A percentile compares a stretch with the other conserved stretches of the same genome.
Evolutionary conservation across 2,797 vertebrate species (phyloP).

Genomic region (Xiphophorus birchmanni): DNA sequence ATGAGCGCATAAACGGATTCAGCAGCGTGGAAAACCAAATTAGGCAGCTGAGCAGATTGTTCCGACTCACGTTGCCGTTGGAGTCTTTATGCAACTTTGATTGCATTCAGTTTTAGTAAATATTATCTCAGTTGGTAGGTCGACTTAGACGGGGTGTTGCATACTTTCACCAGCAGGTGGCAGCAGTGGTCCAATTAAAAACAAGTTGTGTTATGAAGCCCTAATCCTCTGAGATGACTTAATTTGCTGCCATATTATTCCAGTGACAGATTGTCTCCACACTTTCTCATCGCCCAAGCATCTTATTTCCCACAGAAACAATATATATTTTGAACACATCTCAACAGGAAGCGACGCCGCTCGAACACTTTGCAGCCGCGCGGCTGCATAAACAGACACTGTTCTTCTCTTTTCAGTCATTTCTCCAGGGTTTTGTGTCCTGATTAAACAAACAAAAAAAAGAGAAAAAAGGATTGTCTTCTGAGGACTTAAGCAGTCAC

Average conservation of each 20-base stretch:
- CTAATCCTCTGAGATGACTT: constrained; percentile 42
- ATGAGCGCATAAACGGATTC: background rate
- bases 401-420: constrained; percentile 21
- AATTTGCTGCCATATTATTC: constrained; percentile 48
- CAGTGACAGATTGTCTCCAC: constrained; percentile 35
- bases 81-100: background rate
- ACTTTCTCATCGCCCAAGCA: constrained; percentile 5
- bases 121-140: background rate
- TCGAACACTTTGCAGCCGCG: constrained; percentile 2
- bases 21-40: background rate
- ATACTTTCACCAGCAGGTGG: constrained; percentile 51
- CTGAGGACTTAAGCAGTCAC: constrained; percentile 23
- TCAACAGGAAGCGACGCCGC: constrained; percentile 3
- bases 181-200: constrained; percentile 38
- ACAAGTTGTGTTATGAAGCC: background rate
- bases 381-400: background rate
- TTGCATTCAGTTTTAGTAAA: background rate
- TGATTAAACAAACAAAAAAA: background rate
- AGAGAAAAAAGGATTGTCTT: constrained; percentile 15
- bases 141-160: background rate
- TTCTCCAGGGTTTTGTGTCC: background rate
- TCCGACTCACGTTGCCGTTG: too few species aligned
- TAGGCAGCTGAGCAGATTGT: too few species aligned
- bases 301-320: background rate
- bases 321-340: background rate